Percentiles rank a stretch among this genome's conserved stretches.
Evolutionary conservation across 2,113 vertebrate species (phyloP).

Genomic region (Mormyrus iriodes): DNA sequence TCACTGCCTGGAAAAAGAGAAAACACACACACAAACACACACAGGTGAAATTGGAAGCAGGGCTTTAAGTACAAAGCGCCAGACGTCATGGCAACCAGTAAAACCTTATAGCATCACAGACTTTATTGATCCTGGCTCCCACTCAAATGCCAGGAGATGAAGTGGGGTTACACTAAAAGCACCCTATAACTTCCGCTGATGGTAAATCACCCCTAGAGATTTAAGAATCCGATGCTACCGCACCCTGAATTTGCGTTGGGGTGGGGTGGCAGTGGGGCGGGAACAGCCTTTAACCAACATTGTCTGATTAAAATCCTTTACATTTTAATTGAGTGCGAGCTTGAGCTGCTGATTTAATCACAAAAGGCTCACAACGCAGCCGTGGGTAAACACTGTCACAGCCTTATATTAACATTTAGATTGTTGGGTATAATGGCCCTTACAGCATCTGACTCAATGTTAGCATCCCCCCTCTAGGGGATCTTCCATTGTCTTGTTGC

Average conservation of each 20-base stretch:
- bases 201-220: neutral
- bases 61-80: slow-evolving; percentile 5
- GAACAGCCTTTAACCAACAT: neutral
- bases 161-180: neutral
- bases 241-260: neutral
- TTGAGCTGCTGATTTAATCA: slow-evolving; percentile 16
- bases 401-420: slow-evolving; percentile 22
- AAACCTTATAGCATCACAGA: neutral
- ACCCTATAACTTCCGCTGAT: neutral
- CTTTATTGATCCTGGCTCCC: slow-evolving; percentile 17
- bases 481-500: too few species aligned
- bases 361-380: neutral
- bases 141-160: neutral
- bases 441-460: slow-evolving; percentile 16
- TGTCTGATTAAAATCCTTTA: slow-evolving; percentile 15
- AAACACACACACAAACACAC: neutral
- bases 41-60: neutral
- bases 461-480: neutral
- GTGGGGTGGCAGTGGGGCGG: neutral
- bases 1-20: neutral
- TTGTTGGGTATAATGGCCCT: neutral
- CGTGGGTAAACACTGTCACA: slow-evolving; percentile 15
- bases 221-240: neutral
- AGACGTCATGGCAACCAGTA: neutral
- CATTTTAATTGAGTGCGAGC: slow-evolving; percentile 20